Evolutionary conservation across 2,888 invertebrate genomes (phyloP).

Genomic region (Cyrtodaria siliqua): DNA sequence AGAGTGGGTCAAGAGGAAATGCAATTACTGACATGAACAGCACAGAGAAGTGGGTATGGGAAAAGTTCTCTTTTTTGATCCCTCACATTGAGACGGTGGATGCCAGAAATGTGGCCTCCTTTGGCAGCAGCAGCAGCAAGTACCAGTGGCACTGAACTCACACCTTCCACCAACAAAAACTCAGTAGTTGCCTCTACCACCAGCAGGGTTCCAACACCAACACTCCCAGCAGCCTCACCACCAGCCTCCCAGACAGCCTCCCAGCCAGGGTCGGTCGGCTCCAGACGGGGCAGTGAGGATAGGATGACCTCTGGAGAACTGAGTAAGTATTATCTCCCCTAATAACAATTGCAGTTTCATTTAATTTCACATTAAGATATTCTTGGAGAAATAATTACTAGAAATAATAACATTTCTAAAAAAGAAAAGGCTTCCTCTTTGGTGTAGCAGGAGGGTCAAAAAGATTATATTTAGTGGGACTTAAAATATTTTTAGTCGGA

Average conservation of each 20-base stretch:
- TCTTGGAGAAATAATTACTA: background rate
- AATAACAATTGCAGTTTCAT: conserved; percentile 49
- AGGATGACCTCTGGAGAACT: conserved; percentile 86
- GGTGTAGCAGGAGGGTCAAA: background rate
- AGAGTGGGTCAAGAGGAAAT: conserved; percentile 17
- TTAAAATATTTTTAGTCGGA: background rate
- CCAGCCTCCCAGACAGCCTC: conserved; percentile 65
- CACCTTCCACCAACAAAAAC: background rate
- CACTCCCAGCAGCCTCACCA: conserved; percentile 14
- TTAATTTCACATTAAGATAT: conserved; percentile 85
- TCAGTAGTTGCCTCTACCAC: too few species aligned
- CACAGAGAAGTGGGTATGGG: conserved; percentile 27
- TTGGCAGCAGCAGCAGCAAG: conserved; percentile 34
- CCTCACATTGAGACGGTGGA: conserved; percentile 39
- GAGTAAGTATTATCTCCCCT: conserved; percentile 80
- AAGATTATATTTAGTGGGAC: background rate
- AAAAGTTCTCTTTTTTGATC: conserved; percentile 24
- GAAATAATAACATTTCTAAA: too few species aligned
- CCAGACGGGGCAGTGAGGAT: conserved; percentile 86
- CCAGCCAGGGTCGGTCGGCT: conserved; percentile 83
- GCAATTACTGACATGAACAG: conserved; percentile 22
- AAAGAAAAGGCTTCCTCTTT: too few species aligned
- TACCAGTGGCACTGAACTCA: conserved; percentile 22
- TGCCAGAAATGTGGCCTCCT: conserved; percentile 34
- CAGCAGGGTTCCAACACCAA: too few species aligned